Base-by-base conservation (phyloP, 2,888 invertebrate genomes). In the Pristionchus fissidentatus region DNA sequence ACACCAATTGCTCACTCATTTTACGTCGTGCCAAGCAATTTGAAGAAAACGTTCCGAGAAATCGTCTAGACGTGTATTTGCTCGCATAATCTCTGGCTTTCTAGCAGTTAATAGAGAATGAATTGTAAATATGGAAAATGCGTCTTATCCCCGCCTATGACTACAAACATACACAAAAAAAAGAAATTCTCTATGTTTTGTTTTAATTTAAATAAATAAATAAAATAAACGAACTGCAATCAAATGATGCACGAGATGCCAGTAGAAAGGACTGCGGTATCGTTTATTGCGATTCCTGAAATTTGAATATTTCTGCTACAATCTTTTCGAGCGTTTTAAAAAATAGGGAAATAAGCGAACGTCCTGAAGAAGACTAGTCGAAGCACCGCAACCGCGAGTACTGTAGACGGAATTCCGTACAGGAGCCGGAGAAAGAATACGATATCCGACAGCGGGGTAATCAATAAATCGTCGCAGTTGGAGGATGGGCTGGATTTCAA, bases 381-480 rank as follows among this genome's bases (percentile, higher is more conserved):
- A 8, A 77, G 3, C 5, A 77, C 75, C 3, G 75, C 75, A 0
- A 49, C 1, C 10, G 75, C 75, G 32, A 77, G 32, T 1, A 35
- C 22, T 35, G 15, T 35, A 1, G 75, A 19, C 1, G 75, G 75
- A 10, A 77, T 5, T 19, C 75, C 75, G 49, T 77, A 77, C 19
- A 77, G 49, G 4, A 77, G 22, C 22, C 75, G 29, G 5, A 77
- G 10, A 32, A 77, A 46, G 49, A 77, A 77, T 22, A 77, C 49
- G 29, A 49, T 49, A 52, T 77, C 75, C 49, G 46, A 49, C 32
- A 77, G 75, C 32, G 75, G 49, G n/a, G 75, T 49, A 19, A 77
- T 77, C 26, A 49, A 46, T 46, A 77, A 19, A 77, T 77, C 75
- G 0, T 46, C 75, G 35, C 75, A 77, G 19, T 77, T 77, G 7